Evolutionary conservation across 2,888 invertebrate species (phyloP).

Genomic region (Pachliopta kotzebuea): DNA sequence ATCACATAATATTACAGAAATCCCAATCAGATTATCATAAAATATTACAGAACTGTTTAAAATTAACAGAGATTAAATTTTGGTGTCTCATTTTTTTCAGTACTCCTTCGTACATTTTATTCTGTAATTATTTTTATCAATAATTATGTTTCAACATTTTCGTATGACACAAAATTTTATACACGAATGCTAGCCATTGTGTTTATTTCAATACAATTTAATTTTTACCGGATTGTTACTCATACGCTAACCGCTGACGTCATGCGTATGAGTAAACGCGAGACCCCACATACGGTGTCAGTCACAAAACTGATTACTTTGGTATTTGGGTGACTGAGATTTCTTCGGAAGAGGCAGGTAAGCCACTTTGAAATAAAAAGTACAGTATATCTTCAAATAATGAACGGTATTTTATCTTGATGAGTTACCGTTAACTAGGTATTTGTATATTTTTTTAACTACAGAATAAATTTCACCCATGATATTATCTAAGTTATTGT

Average conservation of each 20-base stretch:
- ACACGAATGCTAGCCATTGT: slow-evolving; percentile 18
- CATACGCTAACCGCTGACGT: slow-evolving; percentile 71
- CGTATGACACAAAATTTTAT: neutral
- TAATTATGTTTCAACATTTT: neutral
- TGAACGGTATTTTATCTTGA: slow-evolving; percentile 27
- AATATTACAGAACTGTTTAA: too few relatives aligned
- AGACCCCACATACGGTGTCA: slow-evolving; percentile 48
- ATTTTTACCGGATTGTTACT: slow-evolving; percentile 64
- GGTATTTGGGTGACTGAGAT: slow-evolving; percentile 55
- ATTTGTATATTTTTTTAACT: slow-evolving; percentile 18
- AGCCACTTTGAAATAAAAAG: slow-evolving; percentile 27
- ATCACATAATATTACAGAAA: too few relatives aligned
- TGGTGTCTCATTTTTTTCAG: neutral
- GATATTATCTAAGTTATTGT: neutral
- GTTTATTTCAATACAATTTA: slow-evolving; percentile 38
- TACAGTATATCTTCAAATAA: slow-evolving; percentile 28
- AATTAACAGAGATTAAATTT: too few relatives aligned
- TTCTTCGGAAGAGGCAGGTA: slow-evolving; percentile 39
- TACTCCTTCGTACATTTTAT: neutral
- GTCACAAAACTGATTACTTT: slow-evolving; percentile 51
- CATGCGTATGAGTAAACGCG: slow-evolving; percentile 65
- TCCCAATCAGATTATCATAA: too few relatives aligned
- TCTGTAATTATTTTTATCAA: neutral
- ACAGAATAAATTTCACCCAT: neutral
- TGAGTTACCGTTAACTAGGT: slow-evolving; percentile 17